Evolutionary conservation across 2,888 invertebrate species (phyloP).

Genomic region (Hypena proboscidalis): DNA sequence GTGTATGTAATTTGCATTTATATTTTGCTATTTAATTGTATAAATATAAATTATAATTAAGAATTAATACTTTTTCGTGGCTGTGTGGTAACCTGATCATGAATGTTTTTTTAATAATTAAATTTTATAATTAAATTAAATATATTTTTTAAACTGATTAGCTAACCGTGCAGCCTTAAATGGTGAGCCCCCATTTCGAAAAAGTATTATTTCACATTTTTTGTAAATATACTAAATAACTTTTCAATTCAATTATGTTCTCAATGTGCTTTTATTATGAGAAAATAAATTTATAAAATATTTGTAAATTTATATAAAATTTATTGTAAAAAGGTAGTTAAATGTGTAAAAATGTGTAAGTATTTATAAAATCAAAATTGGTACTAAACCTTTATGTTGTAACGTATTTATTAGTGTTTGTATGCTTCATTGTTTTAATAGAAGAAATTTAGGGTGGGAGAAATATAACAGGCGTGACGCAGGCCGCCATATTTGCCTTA

Average conservation of each 20-base stretch:
- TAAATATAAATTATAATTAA: slow-evolving; percentile 26
- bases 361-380: slow-evolving; percentile 36
- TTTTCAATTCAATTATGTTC: slow-evolving; percentile 20
- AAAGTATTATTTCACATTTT: slow-evolving; percentile 65
- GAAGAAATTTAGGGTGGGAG: slow-evolving; percentile 20
- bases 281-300: slow-evolving; percentile 30
- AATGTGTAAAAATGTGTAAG: slow-evolving; percentile 44
- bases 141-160: slow-evolving; percentile 51
- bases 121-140: slow-evolving; percentile 14
- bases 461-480: slow-evolving; percentile 9
- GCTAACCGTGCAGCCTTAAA: slow-evolving; percentile 63
- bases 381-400: slow-evolving; percentile 48
- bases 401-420: slow-evolving; percentile 39
- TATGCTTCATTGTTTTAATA: slow-evolving; percentile 38
- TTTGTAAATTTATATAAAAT: slow-evolving; percentile 44
- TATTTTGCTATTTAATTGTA: slow-evolving; percentile 31
- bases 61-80: slow-evolving; percentile 64
- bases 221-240: slow-evolving; percentile 43
- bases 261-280: slow-evolving; percentile 42
- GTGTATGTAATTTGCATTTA: slow-evolving; percentile 34
- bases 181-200: slow-evolving; percentile 80
- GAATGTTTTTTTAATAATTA: slow-evolving; percentile 14
- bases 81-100: slow-evolving; percentile 64
- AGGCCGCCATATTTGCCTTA: slow-evolving; percentile 10
- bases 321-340: slow-evolving; percentile 40